A percentile compares a stretch with the other conserved stretches of the same genome.
These are phyloP conservation scores for Ganaspis sp. DNA, from an alignment of 1,140 invertebrate genomes.

Conservation along the genomic window DNA sequence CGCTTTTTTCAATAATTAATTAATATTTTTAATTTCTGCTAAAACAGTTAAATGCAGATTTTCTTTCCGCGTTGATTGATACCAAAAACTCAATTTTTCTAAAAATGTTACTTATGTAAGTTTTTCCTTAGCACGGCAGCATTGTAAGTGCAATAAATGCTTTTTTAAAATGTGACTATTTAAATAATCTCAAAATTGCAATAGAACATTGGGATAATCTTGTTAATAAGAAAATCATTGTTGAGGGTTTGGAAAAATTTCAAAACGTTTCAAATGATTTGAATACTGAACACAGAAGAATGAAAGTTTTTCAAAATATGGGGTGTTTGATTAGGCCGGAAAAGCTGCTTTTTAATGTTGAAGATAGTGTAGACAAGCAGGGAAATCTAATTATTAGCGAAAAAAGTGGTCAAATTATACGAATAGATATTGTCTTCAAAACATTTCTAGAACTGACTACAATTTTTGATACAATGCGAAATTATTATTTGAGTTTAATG, in stretches of 20 bases:
- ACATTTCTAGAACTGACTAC: constrained; percentile 31
- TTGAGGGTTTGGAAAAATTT: background rate
- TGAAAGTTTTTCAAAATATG: constrained; percentile 29
- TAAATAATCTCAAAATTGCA: background rate
- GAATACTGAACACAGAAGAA: constrained; percentile 38
- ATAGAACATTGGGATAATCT: background rate
- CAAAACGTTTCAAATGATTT: constrained; percentile 35
- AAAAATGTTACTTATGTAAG: too few relatives aligned
- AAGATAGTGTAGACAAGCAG: constrained; percentile 26
- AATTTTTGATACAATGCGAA: constrained; percentile 23
- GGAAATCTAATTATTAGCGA: constrained; percentile 35
- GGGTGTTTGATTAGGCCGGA: constrained; percentile 17
- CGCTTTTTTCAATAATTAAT: too few relatives aligned
- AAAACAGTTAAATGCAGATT: too few relatives aligned
- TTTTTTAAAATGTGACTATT: constrained; percentile 21
- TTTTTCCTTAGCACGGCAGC: too few relatives aligned
- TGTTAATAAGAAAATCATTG: background rate
- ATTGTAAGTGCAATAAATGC: background rate
- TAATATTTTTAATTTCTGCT: too few relatives aligned
- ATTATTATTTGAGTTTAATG: background rate
- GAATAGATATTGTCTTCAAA: constrained; percentile 14
- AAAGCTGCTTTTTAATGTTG: constrained; percentile 17
- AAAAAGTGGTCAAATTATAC: background rate
- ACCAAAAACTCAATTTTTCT: too few relatives aligned
- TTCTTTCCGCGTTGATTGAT: too few relatives aligned